Evolutionary conservation across 2,113 vertebrate genomes (phyloP).

Genomic region (Xyrauchen texanus): DNA sequence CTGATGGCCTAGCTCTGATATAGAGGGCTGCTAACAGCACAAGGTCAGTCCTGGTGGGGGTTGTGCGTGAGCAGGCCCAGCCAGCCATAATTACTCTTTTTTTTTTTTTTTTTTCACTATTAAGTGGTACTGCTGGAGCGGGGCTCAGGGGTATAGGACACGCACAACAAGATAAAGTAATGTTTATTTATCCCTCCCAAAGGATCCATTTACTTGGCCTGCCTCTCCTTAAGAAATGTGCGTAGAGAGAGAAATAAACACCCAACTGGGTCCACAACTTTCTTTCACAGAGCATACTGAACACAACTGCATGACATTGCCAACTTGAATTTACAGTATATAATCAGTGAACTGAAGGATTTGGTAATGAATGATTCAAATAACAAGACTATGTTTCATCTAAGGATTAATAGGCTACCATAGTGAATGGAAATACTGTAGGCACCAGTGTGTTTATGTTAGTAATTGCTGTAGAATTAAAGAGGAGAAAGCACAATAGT

Average conservation of each 20-base stretch:
- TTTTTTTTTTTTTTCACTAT: conserved; percentile 80
- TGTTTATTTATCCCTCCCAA: conserved; percentile 89
- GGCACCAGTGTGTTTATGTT: background rate
- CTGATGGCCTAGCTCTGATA: conserved; percentile 45
- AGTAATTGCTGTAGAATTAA: conserved; percentile 6
- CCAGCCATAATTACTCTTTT: conserved; percentile 86
- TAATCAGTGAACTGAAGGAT: conserved; percentile 10
- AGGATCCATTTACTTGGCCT: conserved; percentile 85
- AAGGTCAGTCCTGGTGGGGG: conserved; percentile 42
- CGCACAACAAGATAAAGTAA: conserved; percentile 88
- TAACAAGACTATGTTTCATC: background rate
- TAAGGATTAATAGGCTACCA: background rate
- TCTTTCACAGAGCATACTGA: background rate
- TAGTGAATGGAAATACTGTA: background rate
- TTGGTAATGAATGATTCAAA: conserved; percentile 9
- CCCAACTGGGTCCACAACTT: conserved; percentile 22
- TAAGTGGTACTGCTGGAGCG: conserved; percentile 84
- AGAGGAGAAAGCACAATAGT: background rate
- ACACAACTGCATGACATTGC: background rate
- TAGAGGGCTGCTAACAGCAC: conserved; percentile 43
- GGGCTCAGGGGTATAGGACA: conserved; percentile 85
- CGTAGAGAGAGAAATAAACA: conserved; percentile 42
- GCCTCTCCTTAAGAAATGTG: conserved; percentile 82
- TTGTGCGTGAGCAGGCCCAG: conserved; percentile 78
- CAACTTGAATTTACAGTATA: conserved; percentile 21